Base-by-base conservation (phyloP, 2,888 invertebrate genomes). In the Epistrophe grossulariae region DNA sequence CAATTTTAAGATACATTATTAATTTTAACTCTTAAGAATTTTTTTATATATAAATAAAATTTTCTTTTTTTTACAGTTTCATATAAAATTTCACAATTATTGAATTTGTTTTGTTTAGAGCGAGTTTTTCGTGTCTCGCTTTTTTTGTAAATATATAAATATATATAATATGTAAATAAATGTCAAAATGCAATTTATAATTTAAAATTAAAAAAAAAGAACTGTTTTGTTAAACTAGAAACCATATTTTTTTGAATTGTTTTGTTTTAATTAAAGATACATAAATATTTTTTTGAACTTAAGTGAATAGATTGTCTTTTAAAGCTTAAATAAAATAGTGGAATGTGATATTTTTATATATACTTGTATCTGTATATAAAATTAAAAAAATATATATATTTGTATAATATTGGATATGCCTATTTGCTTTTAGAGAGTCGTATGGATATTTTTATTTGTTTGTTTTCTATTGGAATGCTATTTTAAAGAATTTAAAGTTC, bases 21-120 rank as follows among this genome's bases (percentile, higher is more conserved):
- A 19, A 35, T 76, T 68, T 66, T 50, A 82, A 77, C 80, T 85
- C 87, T 89, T 88, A 68, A 88, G 79, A 79, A 78, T 77, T 84
- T 84, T 87, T 73, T 72, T 87, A 84, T 62, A 70, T 68, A 73
- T 72, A 73, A 79, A 85, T 64, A 64, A 79, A 80, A 66, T 62
- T 64, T 79, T 43, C 50, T 74, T 48, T 81, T 50, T 50, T 50
- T 48, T 70, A 71, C 66, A 66, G 57, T 62, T 79, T 45, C 17
- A 50, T 66, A 60, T 73, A 77, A 81, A 59, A 74, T 71, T 84
- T 79, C 82, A 82, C 85, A 82, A 74, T 79, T 60, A 24, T 40
- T 71, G 45, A 66, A 45, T 80, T 80, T 70, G 62, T 78, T 84
- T 81, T 81, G 64, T 79, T 82, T 87, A 87, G 71, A 87, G 87